A percentile compares a stretch with the other conserved stretches of the same genome.
Conservation (phyloP, 2,113 vertebrate genomes). For the Elanoides forficatus region DNA sequence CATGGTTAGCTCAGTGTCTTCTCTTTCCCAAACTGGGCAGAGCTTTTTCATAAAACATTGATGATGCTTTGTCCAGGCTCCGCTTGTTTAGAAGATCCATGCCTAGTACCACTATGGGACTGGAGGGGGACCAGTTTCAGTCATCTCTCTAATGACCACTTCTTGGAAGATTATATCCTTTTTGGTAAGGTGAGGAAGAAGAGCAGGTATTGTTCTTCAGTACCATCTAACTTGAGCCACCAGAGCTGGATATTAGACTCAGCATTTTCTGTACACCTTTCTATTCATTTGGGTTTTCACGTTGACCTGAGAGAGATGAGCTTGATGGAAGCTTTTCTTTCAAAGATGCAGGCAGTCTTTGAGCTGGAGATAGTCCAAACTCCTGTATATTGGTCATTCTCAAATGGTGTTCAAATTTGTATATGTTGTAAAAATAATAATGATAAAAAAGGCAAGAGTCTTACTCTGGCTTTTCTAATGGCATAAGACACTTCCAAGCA, state of each 20-base stretch:
- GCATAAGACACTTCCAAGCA: neutral
- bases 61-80: neutral
- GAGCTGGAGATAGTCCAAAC: neutral
- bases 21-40: neutral
- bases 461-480: neutral
- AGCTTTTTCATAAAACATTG: neutral
- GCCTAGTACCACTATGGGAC: neutral
- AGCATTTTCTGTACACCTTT: neutral
- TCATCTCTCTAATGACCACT: neutral
- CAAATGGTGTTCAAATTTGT: neutral
- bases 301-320: neutral
- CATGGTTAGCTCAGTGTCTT: neutral
- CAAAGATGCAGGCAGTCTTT: neutral
- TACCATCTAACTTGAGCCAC: neutral
- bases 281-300: neutral
- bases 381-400: neutral
- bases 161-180: neutral
- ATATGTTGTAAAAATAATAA: neutral
- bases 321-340: neutral
- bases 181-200: neutral
- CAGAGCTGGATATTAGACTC: neutral
- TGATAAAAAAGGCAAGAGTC: neutral
- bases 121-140: neutral
- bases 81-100: neutral
- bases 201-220: neutral